phyloP scores from a whole-genome alignment of 2,888 invertebrate genomes.

The Drosophila subquinaria region DNA sequence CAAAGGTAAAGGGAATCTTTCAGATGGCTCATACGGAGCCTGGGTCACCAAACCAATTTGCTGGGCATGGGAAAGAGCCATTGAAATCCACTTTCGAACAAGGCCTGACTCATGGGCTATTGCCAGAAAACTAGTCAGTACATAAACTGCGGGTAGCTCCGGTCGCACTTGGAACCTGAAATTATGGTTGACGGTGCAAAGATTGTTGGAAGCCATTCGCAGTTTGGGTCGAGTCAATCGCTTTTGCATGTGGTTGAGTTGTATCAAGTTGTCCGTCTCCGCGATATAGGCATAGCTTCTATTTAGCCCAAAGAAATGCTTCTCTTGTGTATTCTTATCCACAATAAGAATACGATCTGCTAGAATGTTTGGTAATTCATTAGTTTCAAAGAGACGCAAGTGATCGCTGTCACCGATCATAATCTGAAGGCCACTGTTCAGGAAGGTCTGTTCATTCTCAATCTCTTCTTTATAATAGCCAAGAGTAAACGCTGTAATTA shows the following conservation, averaged over 20 bases:
- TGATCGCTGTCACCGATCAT: neutral
- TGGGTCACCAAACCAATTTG: neutral
- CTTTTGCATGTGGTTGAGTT: neutral
- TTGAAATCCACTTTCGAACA: neutral
- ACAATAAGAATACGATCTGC: neutral
- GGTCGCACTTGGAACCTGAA: neutral
- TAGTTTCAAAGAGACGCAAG: neutral
- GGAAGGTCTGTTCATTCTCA: neutral
- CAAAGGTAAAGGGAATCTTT: neutral
- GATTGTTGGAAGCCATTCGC: neutral
- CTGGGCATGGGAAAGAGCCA: neutral
- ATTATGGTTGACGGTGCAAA: neutral
- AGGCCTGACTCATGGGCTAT: neutral
- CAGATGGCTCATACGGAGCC: constrained; percentile 4
- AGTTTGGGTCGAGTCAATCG: constrained; percentile 11
- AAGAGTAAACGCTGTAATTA: constrained; percentile 1
- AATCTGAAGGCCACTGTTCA: constrained; percentile 7
- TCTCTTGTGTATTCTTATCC: neutral
- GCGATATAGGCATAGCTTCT: constrained; percentile 13
- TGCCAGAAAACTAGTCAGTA: neutral
- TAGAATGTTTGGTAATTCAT: neutral
- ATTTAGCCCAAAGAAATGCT: constrained; percentile 8
- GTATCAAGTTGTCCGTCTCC: neutral
- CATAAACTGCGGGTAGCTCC: neutral
- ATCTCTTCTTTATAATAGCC: constrained; percentile 13